Evolutionary conservation across 2,113 vertebrate species (phyloP).

Genomic region (Zosterops pallidus): DNA sequence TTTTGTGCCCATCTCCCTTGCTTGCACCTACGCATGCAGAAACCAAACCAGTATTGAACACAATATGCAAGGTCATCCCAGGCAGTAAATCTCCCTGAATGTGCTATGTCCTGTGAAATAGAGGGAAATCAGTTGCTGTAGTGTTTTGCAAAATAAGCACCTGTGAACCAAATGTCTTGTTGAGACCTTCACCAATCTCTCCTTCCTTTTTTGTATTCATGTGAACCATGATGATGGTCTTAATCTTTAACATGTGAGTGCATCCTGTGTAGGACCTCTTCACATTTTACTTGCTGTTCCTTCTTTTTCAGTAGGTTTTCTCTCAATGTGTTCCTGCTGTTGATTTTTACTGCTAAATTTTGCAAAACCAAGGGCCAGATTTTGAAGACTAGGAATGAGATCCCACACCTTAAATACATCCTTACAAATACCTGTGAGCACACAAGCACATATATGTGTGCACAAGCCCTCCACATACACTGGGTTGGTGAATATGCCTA

Average conservation of each 20-base stretch:
- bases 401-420: neutral
- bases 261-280: neutral
- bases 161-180: neutral
- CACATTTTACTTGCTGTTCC: neutral
- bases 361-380: neutral
- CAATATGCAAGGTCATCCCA: neutral
- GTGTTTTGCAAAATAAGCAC: neutral
- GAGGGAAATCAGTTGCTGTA: neutral
- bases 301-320: neutral
- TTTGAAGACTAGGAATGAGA: neutral
- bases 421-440: neutral
- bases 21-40: neutral
- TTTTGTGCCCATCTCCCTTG: neutral
- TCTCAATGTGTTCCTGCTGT: neutral
- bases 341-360: neutral
- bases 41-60: neutral
- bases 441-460: neutral
- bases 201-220: neutral
- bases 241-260: neutral
- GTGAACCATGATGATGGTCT: neutral
- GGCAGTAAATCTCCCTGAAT: neutral
- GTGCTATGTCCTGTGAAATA: fast-evolving
- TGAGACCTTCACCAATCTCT: neutral
- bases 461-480: neutral
- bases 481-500: neutral